Evolutionary conservation across 2,888 invertebrate genomes (phyloP).

Genomic region (Xestia rhomboidea): DNA sequence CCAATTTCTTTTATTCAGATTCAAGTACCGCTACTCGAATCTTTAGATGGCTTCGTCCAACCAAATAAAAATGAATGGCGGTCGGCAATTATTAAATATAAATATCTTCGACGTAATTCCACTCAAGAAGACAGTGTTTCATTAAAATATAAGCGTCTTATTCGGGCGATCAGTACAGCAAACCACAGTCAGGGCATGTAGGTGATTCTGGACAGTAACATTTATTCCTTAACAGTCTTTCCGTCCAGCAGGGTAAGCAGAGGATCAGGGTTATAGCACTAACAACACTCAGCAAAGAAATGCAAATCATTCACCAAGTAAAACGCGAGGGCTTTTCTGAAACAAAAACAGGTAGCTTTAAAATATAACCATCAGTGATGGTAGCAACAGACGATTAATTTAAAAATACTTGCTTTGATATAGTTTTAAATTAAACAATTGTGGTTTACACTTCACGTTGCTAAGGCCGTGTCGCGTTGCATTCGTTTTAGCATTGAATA

Average conservation of each 20-base stretch:
- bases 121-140: background rate
- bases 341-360: constrained; percentile 58
- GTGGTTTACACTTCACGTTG: background rate
- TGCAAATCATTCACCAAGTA: constrained; percentile 76
- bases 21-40: background rate
- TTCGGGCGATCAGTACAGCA: constrained; percentile 59
- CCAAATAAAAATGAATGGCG: background rate
- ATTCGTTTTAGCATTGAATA: background rate
- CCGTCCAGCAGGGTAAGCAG: constrained; percentile 74
- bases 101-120: background rate
- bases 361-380: background rate
- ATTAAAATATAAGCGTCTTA: background rate
- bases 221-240: constrained; percentile 64
- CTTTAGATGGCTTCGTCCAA: background rate
- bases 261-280: constrained; percentile 69
- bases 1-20: background rate
- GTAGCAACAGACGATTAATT: constrained; percentile 18
- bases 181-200: constrained; percentile 73
- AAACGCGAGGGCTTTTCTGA: constrained; percentile 46
- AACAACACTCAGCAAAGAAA: constrained; percentile 75
- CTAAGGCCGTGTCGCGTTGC: background rate
- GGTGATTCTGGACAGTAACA: constrained; percentile 71
- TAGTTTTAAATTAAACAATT: constrained; percentile 11
- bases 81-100: background rate
- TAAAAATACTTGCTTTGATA: constrained; percentile 49